Evolutionary conservation across 2,113 vertebrate genomes (phyloP).

Genomic region (Oryzias celebensis): DNA sequence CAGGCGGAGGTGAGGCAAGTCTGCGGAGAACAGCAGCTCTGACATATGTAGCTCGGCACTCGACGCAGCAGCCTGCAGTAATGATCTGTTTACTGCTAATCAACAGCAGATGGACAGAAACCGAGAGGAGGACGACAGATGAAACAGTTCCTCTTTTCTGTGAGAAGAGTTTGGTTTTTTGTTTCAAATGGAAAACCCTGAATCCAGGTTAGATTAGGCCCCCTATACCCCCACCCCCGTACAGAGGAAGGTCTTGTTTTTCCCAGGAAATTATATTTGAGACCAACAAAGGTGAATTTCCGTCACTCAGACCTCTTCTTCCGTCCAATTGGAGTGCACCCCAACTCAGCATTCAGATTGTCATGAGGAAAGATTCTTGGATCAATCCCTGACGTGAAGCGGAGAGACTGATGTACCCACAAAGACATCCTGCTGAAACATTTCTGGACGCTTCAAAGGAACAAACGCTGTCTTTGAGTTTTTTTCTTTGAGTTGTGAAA

Average conservation of each 20-base stretch:
- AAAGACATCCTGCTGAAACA: slow-evolving; percentile 2
- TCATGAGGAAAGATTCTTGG: background rate
- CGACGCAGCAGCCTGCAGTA: slow-evolving; percentile 8
- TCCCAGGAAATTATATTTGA: too few relatives aligned
- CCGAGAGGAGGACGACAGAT: slow-evolving; percentile 1
- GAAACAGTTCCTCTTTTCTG: background rate
- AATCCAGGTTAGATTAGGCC: too few relatives aligned
- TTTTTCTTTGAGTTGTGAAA: background rate
- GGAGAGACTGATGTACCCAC: background rate
- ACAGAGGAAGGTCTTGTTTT: too few relatives aligned
- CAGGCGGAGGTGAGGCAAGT: background rate
- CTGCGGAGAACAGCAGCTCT: slow-evolving; percentile 7
- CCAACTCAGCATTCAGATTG: background rate
- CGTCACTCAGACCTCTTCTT: background rate
- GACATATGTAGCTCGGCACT: slow-evolving; percentile 6
- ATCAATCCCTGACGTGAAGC: background rate
- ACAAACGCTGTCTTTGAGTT: background rate
- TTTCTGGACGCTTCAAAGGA: slow-evolving; percentile 2
- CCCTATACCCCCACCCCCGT: too few relatives aligned
- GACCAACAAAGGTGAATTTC: too few relatives aligned
- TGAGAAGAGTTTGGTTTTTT: background rate
- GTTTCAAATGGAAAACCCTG: too few relatives aligned
- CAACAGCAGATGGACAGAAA: slow-evolving; percentile 25
- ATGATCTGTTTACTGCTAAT: slow-evolving; percentile 34
- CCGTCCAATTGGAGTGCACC: background rate